A percentile compares a stretch with the other conserved stretches of the same genome.
These are phyloP conservation scores for Heliothis subflexa DNA, from an alignment of 1,140 invertebrate species.

Conservation along the genomic window DNA sequence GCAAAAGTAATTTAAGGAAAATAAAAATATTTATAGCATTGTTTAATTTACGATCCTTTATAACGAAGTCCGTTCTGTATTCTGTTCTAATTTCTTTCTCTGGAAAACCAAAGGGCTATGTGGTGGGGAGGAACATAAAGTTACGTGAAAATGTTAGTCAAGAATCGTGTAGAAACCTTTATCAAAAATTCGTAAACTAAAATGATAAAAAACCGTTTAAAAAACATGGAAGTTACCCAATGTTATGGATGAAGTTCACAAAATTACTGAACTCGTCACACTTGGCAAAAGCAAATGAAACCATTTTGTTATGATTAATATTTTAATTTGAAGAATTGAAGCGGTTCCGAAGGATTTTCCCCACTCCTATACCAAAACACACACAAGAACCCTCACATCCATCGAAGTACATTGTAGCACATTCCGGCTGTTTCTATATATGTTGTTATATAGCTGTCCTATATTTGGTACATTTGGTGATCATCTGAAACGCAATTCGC, in stretches of 20 bases:
- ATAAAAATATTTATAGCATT: conserved; percentile 48
- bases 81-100: conserved; percentile 31
- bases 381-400: no score
- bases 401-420: neutral
- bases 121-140: neutral
- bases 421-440: neutral
- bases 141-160: conserved; percentile 3
- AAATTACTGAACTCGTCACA: neutral
- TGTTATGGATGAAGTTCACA: no score
- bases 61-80: conserved; percentile 14
- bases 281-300: neutral
- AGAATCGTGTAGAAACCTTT: neutral
- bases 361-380: no score
- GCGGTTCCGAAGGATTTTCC: no score
- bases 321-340: no score
- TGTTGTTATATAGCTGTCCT: neutral
- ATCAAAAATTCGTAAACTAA: no score
- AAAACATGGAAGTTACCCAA: no score
- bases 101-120: neutral
- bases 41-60: conserved; percentile 46
- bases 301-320: no score
- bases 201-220: no score
- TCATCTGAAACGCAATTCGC: conserved; percentile 24
- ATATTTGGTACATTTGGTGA: neutral
- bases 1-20: conserved; percentile 38